Conservation (phyloP, 2,888 invertebrate species). For the Nasonia oneida region DNA sequence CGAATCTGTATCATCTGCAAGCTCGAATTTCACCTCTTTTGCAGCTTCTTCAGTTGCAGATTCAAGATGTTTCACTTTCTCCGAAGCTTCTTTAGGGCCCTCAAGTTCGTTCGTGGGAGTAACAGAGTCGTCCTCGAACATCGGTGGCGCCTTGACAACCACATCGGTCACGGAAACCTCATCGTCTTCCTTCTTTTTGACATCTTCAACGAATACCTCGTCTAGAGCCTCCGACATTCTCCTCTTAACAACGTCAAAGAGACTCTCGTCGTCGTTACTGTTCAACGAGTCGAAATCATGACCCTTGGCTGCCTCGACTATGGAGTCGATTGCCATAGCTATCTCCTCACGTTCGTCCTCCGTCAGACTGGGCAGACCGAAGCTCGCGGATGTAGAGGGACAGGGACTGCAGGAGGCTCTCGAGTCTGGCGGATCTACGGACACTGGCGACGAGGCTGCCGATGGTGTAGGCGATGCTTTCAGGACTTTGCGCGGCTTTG, state of each 20-base stretch:
- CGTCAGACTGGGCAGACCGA: constrained; percentile 54
- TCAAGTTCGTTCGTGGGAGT: neutral
- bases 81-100: neutral
- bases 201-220: neutral
- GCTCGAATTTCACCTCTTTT: constrained; percentile 23
- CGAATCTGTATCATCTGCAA: neutral
- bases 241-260: neutral
- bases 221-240: neutral
- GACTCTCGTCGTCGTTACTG: constrained; percentile 20
- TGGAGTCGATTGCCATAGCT: constrained; percentile 62
- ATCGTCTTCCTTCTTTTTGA: neutral
- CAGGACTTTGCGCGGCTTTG: constrained; percentile 53
- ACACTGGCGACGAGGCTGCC: constrained; percentile 3
- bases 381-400: constrained; percentile 40
- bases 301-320: constrained; percentile 53
- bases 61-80: neutral
- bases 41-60: neutral
- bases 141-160: neutral
- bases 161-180: neutral
- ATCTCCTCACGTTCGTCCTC: constrained; percentile 62
- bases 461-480: neutral
- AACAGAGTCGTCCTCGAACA: neutral
- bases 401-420: constrained; percentile 36
- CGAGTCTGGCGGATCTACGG: constrained; percentile 14
- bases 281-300: neutral